Evolutionary conservation across 1,140 invertebrate genomes (phyloP).

Genomic region (Arion vulgaris): DNA sequence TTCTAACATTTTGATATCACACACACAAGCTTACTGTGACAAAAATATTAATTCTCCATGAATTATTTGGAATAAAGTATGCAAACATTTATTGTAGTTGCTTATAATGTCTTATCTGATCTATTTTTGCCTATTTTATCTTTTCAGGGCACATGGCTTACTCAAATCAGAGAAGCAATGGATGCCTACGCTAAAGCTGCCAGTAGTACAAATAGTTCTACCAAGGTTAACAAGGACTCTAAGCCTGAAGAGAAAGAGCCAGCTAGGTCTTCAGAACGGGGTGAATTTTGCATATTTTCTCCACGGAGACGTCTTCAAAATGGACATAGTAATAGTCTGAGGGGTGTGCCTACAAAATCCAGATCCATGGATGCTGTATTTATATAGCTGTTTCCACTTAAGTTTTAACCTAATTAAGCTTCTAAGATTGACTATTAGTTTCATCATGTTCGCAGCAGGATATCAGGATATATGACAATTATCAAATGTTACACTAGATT

Average conservation of each 20-base stretch:
- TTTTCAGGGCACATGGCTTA: slow-evolving; percentile 74
- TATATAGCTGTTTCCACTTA: slow-evolving; percentile 44
- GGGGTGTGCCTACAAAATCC: slow-evolving; percentile 46
- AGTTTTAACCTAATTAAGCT: not conserved
- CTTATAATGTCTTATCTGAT: not conserved
- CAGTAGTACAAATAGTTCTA: slow-evolving; percentile 44
- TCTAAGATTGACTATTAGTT: not conserved
- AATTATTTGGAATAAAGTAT: no score
- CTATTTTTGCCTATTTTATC: not conserved
- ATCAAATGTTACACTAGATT: no score
- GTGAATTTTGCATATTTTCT: not conserved
- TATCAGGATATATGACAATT: no score
- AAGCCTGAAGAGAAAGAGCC: slow-evolving; percentile 32
- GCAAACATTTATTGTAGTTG: no score
- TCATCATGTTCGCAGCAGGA: no score
- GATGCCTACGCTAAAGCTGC: slow-evolving; percentile 74
- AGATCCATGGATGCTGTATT: slow-evolving; percentile 54
- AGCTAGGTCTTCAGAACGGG: not conserved
- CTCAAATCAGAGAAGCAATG: slow-evolving; percentile 75
- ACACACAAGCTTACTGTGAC: no score
- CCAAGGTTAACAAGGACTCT: slow-evolving; percentile 46
- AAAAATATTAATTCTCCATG: no score
- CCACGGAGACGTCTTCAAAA: not conserved
- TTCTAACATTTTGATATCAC: no score
- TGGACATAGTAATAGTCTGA: slow-evolving; percentile 24